These are phyloP conservation scores for Heliconius hermathena DNA, from an alignment of 1,140 invertebrate species.

Conservation along the genomic window DNA sequence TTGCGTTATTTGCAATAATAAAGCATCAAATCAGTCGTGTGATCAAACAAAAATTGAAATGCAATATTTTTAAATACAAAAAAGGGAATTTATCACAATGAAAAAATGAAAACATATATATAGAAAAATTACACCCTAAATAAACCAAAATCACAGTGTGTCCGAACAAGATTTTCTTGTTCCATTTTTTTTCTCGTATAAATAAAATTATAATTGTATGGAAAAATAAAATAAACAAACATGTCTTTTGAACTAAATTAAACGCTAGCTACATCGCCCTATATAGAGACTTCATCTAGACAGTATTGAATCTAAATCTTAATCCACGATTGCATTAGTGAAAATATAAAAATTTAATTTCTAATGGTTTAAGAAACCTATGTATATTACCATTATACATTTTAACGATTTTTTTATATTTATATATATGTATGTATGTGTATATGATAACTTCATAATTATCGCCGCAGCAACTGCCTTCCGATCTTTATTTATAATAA, in stretches of 20 bases:
- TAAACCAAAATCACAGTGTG: constrained; percentile 80
- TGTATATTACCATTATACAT: constrained; percentile 69
- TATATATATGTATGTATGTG: constrained; percentile 72
- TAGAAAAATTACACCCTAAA: constrained; percentile 71
- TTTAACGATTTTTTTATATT: constrained; percentile 69
- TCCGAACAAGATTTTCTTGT: constrained; percentile 68
- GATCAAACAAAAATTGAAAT: constrained; percentile 57
- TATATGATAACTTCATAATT: constrained; percentile 63
- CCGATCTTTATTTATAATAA: constrained; percentile 58
- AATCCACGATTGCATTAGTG: constrained; percentile 75
- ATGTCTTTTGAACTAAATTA: constrained; percentile 77
- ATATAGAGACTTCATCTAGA: constrained; percentile 65
- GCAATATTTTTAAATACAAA: constrained; percentile 64
- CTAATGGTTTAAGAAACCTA: constrained; percentile 80
- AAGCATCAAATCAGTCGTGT: constrained; percentile 71
- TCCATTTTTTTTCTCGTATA: constrained; percentile 65
- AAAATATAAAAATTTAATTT: constrained; percentile 79
- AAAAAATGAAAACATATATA: constrained; percentile 55
- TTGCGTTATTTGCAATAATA: constrained; percentile 47
- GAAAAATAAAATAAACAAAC: constrained; percentile 56
- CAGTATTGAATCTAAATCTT: constrained; percentile 62
- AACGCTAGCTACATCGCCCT: constrained; percentile 64
- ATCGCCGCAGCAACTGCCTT: constrained; percentile 53
- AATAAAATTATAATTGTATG: constrained; percentile 73
- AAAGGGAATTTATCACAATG: constrained; percentile 67